Conservation (phyloP, 2,113 vertebrate genomes). For the Aegotheles bennettii region DNA sequence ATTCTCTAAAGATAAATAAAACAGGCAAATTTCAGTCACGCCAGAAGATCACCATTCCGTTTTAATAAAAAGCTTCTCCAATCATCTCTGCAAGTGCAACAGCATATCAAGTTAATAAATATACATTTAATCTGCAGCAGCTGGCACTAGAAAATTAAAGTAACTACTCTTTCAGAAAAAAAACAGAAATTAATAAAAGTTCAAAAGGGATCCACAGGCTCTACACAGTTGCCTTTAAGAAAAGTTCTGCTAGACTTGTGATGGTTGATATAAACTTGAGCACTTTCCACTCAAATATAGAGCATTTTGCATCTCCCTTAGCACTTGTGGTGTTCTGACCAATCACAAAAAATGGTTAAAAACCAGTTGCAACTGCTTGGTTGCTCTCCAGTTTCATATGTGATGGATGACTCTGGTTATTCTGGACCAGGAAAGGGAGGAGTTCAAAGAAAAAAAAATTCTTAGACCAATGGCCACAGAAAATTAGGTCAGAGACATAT, state of each 20-base stretch:
- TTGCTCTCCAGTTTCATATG: background rate
- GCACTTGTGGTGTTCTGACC: background rate
- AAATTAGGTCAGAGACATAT: background rate
- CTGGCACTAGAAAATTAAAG: background rate
- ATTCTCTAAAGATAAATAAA: background rate
- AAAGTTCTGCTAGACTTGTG: background rate
- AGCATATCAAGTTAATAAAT: background rate
- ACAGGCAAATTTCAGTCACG: background rate
- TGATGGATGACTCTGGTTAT: background rate
- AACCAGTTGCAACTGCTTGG: background rate
- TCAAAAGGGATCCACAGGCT: background rate
- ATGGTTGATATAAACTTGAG: background rate
- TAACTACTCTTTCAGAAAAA: background rate
- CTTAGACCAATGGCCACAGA: background rate
- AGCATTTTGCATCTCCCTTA: background rate
- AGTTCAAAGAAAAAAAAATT: background rate
- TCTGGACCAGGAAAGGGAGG: background rate
- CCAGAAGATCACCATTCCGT: background rate
- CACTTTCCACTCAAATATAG: background rate
- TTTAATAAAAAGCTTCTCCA: background rate
- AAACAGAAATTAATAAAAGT: background rate
- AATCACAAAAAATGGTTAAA: background rate
- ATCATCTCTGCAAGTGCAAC: background rate
- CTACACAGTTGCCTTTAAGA: background rate
- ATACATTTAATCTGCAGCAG: background rate